These are phyloP conservation scores for Brenthis ino DNA, from an alignment of 2,888 invertebrate species.

Conservation along the genomic window DNA sequence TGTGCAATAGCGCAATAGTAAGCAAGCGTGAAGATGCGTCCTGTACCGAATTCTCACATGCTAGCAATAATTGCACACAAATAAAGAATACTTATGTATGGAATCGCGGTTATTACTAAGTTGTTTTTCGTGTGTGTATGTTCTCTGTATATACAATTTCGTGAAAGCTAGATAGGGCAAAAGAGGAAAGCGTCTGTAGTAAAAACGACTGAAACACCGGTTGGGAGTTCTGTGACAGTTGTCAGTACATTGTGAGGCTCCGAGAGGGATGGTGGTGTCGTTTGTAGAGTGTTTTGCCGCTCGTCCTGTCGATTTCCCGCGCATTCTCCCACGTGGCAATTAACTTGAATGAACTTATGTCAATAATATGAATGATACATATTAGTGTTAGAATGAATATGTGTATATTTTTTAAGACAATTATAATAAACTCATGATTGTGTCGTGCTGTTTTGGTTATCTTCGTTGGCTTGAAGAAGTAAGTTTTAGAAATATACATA, in stretches of 20 bases:
- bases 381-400: constrained; percentile 50
- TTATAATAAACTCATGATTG: constrained; percentile 64
- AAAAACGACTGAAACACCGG: constrained; percentile 69
- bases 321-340: constrained; percentile 62
- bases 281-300: constrained; percentile 55
- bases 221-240: constrained; percentile 64
- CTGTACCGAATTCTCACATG: constrained; percentile 41
- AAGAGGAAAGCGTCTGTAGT: constrained; percentile 72
- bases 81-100: constrained; percentile 53
- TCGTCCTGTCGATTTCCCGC: constrained; percentile 70
- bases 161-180: constrained; percentile 73
- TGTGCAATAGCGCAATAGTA: constrained; percentile 56
- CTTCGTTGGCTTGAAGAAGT: constrained; percentile 65
- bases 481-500: constrained; percentile 51
- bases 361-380: constrained; percentile 5
- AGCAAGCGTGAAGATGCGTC: constrained; percentile 58
- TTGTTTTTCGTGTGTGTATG: constrained; percentile 65
- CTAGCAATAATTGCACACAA: constrained; percentile 44
- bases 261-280: constrained; percentile 71
- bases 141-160: constrained; percentile 60
- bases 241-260: constrained; percentile 69
- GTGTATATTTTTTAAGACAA: constrained; percentile 48
- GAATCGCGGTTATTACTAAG: constrained; percentile 51
- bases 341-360: constrained; percentile 36
- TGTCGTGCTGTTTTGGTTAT: constrained; percentile 58